Evolutionary conservation across 2,888 invertebrate species (phyloP).

Genomic region (Bombyx huttoni): DNA sequence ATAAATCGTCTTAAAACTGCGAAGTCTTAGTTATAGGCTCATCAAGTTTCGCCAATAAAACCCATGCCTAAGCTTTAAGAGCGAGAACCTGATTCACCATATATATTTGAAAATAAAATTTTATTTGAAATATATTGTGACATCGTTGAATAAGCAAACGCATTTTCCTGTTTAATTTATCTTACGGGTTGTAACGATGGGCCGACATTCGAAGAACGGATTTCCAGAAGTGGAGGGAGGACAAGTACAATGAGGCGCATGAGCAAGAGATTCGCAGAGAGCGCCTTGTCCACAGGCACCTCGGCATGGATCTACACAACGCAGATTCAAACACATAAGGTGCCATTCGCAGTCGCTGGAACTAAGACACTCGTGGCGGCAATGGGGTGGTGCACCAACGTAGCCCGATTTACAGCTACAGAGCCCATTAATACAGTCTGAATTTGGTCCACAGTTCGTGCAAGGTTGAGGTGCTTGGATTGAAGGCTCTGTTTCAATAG

Average conservation of each 20-base stretch:
- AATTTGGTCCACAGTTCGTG: conserved; percentile 82
- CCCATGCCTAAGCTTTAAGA: conserved; percentile 72
- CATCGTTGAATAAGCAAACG: conserved; percentile 7
- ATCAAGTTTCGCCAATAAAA: conserved; percentile 59
- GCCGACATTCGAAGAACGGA: conserved; percentile 79
- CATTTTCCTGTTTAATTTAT: conserved; percentile 46
- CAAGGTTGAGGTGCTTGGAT: conserved; percentile 66
- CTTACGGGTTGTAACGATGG: conserved; percentile 64
- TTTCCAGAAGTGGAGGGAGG: conserved; percentile 78
- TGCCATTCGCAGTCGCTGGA: conserved; percentile 80
- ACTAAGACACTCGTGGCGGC: conserved; percentile 80
- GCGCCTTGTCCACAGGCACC: conserved; percentile 83
- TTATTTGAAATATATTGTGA: conserved; percentile 12
- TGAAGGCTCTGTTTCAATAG: conserved; percentile 34
- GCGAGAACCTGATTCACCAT: conserved; percentile 43
- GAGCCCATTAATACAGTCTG: conserved; percentile 77
- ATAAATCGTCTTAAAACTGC: conserved; percentile 7
- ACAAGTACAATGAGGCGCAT: conserved; percentile 80
- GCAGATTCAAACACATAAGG: conserved; percentile 78
- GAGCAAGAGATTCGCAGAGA: conserved; percentile 78
- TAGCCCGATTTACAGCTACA: conserved; percentile 79
- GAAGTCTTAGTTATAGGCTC: conserved; percentile 10
- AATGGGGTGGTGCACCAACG: conserved; percentile 81
- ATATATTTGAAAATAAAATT: not conserved
- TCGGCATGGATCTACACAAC: conserved; percentile 82